Base-by-base conservation (phyloP, 1,140 invertebrate species). In the Euwallacea similis region DNA sequence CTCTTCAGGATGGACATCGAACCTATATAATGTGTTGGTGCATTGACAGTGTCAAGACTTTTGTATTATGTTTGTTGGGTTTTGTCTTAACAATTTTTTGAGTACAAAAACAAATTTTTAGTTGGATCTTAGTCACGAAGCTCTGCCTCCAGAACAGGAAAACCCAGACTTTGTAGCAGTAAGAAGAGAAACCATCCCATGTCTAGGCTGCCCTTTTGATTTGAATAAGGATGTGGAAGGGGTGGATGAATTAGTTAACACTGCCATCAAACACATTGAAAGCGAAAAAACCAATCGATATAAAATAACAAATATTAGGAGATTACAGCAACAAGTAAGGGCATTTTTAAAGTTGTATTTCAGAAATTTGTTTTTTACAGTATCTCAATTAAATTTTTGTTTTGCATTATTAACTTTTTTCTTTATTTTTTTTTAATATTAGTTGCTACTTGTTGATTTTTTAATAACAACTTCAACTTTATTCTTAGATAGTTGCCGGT, bases 401-500 rank as follows among this genome's bases (percentile, higher is more conserved):
- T 15, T 15, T 58, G 11, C 21, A 33, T 33, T 33, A 33, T 33
- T 33, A 33, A 33, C 4, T 33, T 41, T 11, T 42, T 43, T 42
- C 7, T 7, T 58, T 16, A 13, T 2, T 7, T 58, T 58, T 58
- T 7, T 9, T 10, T 2, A 15, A 33, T 33, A 33, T 33, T 4
- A 4, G 4, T 33, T 33, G 1, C 21, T 33, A 33, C 4, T 33
- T 33, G 4, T 33, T 33, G 21, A 33, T 33, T 33, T 33, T 33
- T 61, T 61, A 2, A 43, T 11, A 61, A 61, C 9, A n/a, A 13
- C 6, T 61, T 33, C 33, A 61, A 61, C 9, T 42, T n/a, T 71
- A 47, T 56, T 69, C 75, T 55, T 72, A 80, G 79, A 74, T 82
- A 50, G 77, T 80, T 46, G 64, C 75, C 61, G 80, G 80, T 8